These are phyloP conservation scores for Dreissena rostriformis DNA, from an alignment of 1,140 invertebrate genomes.

Conservation along the genomic window DNA sequence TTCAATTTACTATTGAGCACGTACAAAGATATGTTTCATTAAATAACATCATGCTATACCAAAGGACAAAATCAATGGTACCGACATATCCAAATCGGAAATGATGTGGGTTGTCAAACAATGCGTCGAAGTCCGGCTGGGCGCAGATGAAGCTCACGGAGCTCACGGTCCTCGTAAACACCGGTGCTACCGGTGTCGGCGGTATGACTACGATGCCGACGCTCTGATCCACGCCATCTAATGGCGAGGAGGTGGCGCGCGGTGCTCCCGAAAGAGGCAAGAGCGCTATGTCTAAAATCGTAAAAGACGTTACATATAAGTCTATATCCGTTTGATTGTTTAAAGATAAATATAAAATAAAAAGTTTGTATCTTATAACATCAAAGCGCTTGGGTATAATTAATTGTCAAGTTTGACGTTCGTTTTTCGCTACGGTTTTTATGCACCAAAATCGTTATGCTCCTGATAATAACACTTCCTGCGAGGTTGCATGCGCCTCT, in stretches of 20 bases:
- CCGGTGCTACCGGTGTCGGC: not conserved
- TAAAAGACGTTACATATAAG: no score
- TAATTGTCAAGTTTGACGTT: no score
- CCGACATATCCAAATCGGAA: constrained; percentile 19
- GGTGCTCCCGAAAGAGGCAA: not conserved
- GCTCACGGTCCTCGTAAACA: not conserved
- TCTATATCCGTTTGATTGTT: no score
- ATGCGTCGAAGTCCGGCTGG: constrained; percentile 7
- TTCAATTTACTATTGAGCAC: no score
- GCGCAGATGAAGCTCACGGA: not conserved
- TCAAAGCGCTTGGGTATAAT: no score
- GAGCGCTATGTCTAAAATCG: no score
- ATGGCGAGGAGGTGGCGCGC: not conserved
- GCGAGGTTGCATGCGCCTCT: no score
- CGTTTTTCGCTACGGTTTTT: no score
- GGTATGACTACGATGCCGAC: not conserved
- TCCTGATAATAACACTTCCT: no score
- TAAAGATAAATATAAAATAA: no score
- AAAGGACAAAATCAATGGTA: not conserved
- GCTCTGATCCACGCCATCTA: not conserved
- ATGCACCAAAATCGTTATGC: no score
- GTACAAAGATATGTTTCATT: not conserved
- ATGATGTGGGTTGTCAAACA: constrained; percentile 6
- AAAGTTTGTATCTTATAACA: no score
- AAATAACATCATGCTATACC: not conserved